phyloP scores from a whole-genome alignment of 2,113 vertebrate genomes.

The Australoheros scitulus region DNA sequence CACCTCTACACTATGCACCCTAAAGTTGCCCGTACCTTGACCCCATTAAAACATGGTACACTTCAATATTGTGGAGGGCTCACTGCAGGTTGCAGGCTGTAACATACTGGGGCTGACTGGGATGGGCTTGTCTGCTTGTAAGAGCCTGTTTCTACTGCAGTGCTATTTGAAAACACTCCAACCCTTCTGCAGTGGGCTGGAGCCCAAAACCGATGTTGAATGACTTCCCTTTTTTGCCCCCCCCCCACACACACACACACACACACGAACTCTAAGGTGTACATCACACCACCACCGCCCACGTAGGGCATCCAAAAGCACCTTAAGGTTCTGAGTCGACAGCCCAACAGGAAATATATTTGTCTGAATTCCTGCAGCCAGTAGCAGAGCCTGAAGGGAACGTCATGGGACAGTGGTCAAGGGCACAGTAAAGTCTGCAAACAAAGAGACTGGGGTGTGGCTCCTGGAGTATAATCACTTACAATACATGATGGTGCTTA shows the following conservation, averaged over 20 bases:
- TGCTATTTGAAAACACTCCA: conserved; percentile 73
- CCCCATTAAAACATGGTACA: neutral
- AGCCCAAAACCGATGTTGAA: conserved; percentile 65
- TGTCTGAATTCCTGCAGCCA: conserved; percentile 5
- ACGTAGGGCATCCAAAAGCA: conserved; percentile 33
- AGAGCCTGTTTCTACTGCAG: conserved; percentile 69
- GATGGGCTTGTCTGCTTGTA: conserved; percentile 48
- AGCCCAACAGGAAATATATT: conserved; percentile 18
- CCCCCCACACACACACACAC: conserved; percentile 1
- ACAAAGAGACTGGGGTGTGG: conserved; percentile 2
- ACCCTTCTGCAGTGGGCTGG: conserved; percentile 73
- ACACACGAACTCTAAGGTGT: conserved; percentile 13
- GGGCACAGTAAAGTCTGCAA: conserved; percentile 39
- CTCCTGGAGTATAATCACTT: conserved; percentile 32
- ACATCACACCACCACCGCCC: conserved; percentile 39
- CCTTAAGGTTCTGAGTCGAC: conserved; percentile 5
- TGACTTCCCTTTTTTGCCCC: conserved; percentile 40
- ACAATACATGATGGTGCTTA: conserved; percentile 23
- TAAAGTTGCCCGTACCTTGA: neutral
- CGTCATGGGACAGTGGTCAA: conserved; percentile 30
- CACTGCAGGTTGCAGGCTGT: neutral
- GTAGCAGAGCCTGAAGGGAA: neutral
- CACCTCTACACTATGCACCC: conserved; percentile 1
- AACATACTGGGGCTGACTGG: conserved; percentile 34
- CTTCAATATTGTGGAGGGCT: neutral